Evolutionary conservation across 2,888 invertebrate genomes (phyloP).

Genomic region (Eupithecia abbreviata): DNA sequence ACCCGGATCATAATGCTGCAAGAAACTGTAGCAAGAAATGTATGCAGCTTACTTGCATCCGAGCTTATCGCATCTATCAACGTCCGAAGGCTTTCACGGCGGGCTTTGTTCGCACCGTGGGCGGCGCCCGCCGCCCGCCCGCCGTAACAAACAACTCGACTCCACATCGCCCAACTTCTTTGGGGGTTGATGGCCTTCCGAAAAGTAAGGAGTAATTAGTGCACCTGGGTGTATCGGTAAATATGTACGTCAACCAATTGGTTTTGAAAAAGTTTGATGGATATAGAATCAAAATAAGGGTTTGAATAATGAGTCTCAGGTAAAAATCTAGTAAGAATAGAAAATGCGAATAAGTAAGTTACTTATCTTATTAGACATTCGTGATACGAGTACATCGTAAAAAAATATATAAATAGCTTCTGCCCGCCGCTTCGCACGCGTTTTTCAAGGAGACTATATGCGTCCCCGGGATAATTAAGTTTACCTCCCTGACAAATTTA

Average conservation of each 20-base stretch:
- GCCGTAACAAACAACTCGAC: constrained; percentile 75
- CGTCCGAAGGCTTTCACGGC: constrained; percentile 56
- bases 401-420: no score
- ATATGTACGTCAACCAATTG: not conserved
- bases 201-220: constrained; percentile 31
- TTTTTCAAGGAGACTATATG: no score
- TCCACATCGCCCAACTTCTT: constrained; percentile 53
- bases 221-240: constrained; percentile 6
- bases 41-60: constrained; percentile 83
- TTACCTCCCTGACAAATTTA: no score
- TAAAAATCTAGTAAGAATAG: no score
- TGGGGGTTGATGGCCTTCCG: constrained; percentile 48
- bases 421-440: no score
- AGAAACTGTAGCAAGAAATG: constrained; percentile 78
- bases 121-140: constrained; percentile 48
- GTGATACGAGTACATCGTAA: no score
- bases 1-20: constrained; percentile 44
- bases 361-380: no score
- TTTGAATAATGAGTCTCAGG: no score
- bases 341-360: no score
- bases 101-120: constrained; percentile 75
- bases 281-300: no score
- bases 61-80: constrained; percentile 81
- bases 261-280: not conserved
- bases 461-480: no score